phyloP scores from a whole-genome alignment of 2,797 vertebrate species.

The Rhynchotus rufescens region DNA sequence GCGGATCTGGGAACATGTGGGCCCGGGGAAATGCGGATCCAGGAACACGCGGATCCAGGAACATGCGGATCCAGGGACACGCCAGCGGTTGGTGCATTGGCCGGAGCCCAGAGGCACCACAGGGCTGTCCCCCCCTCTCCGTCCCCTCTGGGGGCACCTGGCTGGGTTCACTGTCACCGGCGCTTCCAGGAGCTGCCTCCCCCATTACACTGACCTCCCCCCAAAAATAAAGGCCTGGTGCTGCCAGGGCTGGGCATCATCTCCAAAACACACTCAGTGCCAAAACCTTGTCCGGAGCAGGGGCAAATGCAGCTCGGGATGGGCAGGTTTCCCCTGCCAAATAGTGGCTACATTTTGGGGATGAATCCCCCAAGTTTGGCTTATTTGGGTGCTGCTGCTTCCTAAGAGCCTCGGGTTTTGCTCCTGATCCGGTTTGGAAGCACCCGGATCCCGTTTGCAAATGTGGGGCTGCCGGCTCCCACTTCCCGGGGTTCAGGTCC shows the following conservation, averaged over 20 bases:
- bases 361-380: fast-evolving
- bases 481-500: too few relatives aligned
- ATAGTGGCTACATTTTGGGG: background rate
- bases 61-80: background rate
- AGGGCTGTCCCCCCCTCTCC: background rate
- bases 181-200: background rate
- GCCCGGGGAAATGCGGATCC: background rate
- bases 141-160: background rate
- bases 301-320: background rate
- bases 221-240: background rate
- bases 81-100: background rate
- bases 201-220: too few relatives aligned
- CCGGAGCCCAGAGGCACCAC: background rate
- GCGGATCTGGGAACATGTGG: background rate
- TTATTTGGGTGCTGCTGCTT: too few relatives aligned
- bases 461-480: background rate
- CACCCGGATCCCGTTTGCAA: background rate
- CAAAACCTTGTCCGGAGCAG: too few relatives aligned
- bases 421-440: background rate
- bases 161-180: background rate
- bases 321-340: background rate
- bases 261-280: background rate
- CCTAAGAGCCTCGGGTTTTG: background rate
- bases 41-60: background rate
- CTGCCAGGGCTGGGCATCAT: background rate